A percentile compares a stretch with the other conserved stretches of the same genome.
These are phyloP conservation scores for Anas platyrhynchos DNA, from an alignment of 2,113 vertebrate species.

Conservation along the genomic window DNA sequence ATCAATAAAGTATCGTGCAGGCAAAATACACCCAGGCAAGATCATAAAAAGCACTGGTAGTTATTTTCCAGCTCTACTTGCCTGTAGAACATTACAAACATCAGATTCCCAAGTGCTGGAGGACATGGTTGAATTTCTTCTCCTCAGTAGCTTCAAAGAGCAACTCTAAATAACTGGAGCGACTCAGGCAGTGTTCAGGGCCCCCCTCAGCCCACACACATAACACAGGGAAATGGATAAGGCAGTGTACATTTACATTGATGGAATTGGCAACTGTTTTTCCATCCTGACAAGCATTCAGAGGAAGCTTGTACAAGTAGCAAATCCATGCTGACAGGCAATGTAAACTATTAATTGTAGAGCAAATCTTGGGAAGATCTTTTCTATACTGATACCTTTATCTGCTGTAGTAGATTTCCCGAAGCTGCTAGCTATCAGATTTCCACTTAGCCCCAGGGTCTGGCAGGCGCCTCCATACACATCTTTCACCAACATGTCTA, in stretches of 20 bases:
- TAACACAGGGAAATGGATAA: not conserved
- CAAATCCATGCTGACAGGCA: not conserved
- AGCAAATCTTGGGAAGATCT: not conserved
- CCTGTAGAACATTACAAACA: not conserved
- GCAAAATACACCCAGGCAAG: not conserved
- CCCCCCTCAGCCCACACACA: not conserved
- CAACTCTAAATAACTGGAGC: not conserved
- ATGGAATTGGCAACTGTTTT: not conserved
- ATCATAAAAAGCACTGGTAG: not conserved
- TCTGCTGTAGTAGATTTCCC: constrained; percentile 94
- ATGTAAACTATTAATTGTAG: not conserved
- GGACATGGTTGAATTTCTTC: not conserved
- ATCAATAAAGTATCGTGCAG: not conserved
- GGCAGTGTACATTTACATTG: not conserved
- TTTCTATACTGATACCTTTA: constrained; percentile 79
- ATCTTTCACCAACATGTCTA: constrained; percentile 98
- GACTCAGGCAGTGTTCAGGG: not conserved
- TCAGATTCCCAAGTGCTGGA: not conserved
- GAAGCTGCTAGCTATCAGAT: constrained; percentile 97
- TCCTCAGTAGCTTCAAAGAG: not conserved
- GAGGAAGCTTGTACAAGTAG: not conserved
- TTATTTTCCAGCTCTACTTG: not conserved
- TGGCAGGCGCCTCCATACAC: constrained; percentile 95
- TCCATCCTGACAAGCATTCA: not conserved
- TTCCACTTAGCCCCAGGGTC: constrained; percentile 91